A percentile compares a stretch with the other conserved stretches of the same genome.
Conservation (phyloP, 1,140 invertebrate genomes). For the Laodelphax striatellus region DNA sequence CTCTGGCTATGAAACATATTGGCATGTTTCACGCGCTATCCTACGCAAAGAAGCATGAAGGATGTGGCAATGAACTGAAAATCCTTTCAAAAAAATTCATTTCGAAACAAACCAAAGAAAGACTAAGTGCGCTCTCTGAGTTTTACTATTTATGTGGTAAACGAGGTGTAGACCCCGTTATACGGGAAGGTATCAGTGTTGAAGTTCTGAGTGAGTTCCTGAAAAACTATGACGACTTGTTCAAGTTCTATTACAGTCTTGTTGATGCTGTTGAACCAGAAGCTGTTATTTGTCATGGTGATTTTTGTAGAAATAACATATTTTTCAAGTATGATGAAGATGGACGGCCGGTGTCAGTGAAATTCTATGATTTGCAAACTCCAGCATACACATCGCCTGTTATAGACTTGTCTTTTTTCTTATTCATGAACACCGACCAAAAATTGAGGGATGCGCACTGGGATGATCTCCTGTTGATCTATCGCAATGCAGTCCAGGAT, state of each 20-base stretch:
- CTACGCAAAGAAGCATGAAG: constrained; percentile 27
- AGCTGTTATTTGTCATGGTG: constrained; percentile 39
- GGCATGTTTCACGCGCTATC: constrained; percentile 31
- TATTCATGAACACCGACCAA: constrained; percentile 28
- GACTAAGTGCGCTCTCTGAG: neutral
- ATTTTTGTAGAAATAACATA: constrained; percentile 43
- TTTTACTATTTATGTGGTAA: neutral
- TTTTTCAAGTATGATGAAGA: constrained; percentile 32
- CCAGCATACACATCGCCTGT: constrained; percentile 28
- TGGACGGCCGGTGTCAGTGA: constrained; percentile 21
- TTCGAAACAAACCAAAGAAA: constrained; percentile 14
- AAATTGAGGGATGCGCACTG: constrained; percentile 21
- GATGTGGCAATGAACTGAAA: constrained; percentile 23
- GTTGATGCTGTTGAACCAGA: constrained; percentile 26
- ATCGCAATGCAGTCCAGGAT: constrained; percentile 23
- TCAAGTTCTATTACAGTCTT: constrained; percentile 2
- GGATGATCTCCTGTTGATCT: constrained; percentile 25
- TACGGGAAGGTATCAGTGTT: neutral
- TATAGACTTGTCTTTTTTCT: constrained; percentile 32
- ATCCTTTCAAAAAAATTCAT: constrained; percentile 20
- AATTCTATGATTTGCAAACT: constrained; percentile 33
- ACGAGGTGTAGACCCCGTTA: constrained; percentile 4
- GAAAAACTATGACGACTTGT: neutral
- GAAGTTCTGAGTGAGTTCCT: neutral
- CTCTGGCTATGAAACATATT: constrained; percentile 27